Evolutionary conservation across 2,888 invertebrate species (phyloP).

Genomic region (Spatulosminthurus flaviceps): DNA sequence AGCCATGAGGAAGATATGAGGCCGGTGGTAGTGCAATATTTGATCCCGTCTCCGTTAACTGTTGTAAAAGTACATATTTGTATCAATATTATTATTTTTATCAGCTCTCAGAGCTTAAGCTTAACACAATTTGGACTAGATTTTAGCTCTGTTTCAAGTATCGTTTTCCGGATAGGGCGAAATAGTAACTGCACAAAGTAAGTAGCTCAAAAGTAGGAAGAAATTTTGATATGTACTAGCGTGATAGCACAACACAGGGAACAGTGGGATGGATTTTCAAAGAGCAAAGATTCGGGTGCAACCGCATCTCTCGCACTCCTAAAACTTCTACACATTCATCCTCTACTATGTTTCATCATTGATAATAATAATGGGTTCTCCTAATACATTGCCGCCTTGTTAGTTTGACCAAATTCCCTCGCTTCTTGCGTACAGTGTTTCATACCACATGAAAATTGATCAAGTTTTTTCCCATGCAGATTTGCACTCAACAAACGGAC

Average conservation of each 20-base stretch:
- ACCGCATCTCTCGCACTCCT: slow-evolving; percentile 20
- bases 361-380: slow-evolving; percentile 2
- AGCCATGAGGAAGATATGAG: slow-evolving; percentile 30
- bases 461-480: slow-evolving; percentile 23
- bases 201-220: background rate
- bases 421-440: slow-evolving; percentile 14
- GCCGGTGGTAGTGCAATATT: background rate
- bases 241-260: too few relatives aligned
- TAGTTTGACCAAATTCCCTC: slow-evolving; percentile 26
- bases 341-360: background rate
- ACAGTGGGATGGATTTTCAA: too few relatives aligned
- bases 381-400: slow-evolving; percentile 23
- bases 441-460: background rate
- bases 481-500: background rate
- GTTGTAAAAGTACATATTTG: slow-evolving; percentile 2
- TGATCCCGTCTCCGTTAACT: slow-evolving; percentile 22
- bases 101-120: background rate
- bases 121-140: slow-evolving; percentile 26
- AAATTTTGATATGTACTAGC: too few relatives aligned
- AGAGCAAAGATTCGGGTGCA: slow-evolving; percentile 7
- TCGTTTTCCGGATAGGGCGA: slow-evolving; percentile 10
- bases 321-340: background rate
- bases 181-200: background rate
- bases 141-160: background rate
- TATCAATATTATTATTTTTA: slow-evolving; percentile 29